These are phyloP conservation scores for Procavia capensis DNA, from an alignment of 2,113 vertebrate species.

Conservation along the genomic window DNA sequence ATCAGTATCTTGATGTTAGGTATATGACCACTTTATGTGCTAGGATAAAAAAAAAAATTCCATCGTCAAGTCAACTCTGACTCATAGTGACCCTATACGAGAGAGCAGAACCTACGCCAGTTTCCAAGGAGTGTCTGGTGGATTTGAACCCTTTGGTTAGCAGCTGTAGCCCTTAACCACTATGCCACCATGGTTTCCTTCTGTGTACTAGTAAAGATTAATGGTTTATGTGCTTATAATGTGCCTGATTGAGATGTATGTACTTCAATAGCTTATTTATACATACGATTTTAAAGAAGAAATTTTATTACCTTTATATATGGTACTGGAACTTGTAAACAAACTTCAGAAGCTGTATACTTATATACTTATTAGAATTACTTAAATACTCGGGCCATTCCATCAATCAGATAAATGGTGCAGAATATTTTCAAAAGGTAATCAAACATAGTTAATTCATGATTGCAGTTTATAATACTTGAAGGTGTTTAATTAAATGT, in stretches of 20 bases:
- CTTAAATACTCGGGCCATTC: not conserved
- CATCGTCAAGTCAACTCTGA: no score
- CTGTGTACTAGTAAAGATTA: not conserved
- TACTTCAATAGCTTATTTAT: not conserved
- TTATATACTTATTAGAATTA: constrained; percentile 42
- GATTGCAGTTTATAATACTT: constrained; percentile 10
- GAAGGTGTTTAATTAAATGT: not conserved
- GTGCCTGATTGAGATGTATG: not conserved
- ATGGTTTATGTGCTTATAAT: not conserved
- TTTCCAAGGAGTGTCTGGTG: no score
- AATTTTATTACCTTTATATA: not conserved
- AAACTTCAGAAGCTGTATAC: not conserved
- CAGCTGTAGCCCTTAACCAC: no score
- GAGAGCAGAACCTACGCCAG: no score
- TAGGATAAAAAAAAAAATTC: no score
- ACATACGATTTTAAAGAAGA: not conserved
- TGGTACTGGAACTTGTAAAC: not conserved
- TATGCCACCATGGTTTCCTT: no score
- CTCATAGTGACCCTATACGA: no score
- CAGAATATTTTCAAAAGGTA: not conserved
- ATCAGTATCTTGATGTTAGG: not conserved
- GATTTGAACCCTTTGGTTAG: no score
- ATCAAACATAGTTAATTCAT: not conserved
- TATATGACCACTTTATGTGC: not conserved
- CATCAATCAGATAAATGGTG: not conserved